These are phyloP conservation scores for Gouania willdenowi DNA, from an alignment of 2,797 vertebrate genomes.

Conservation along the genomic window DNA sequence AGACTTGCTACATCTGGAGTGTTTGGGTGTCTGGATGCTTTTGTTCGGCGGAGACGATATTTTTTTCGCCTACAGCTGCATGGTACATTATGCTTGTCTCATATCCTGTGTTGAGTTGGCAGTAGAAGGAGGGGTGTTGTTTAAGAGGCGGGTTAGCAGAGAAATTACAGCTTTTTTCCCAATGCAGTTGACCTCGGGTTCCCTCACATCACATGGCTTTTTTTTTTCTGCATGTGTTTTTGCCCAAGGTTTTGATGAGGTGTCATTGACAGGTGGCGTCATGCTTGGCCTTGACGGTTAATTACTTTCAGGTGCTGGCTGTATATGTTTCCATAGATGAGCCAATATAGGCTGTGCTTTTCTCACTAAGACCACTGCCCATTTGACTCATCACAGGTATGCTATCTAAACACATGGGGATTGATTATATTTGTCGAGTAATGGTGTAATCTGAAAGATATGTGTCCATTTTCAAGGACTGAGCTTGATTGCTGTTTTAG, in stretches of 20 bases:
- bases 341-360: no score
- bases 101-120: conserved; percentile 54
- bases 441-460: no score
- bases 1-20: conserved; percentile 9
- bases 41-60: conserved; percentile 39
- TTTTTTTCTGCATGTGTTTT: conserved; percentile 8
- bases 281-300: conserved; percentile 30
- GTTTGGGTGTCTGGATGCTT: conserved; percentile 37
- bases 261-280: conserved; percentile 33
- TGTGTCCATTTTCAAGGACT: no score
- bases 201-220: background rate
- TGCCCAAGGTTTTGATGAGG: background rate
- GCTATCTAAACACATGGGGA: no score
- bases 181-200: conserved; percentile 26
- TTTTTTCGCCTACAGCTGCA: conserved; percentile 46
- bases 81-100: conserved; percentile 45
- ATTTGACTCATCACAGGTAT: conserved; percentile 15
- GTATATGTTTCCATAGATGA: conserved; percentile 3
- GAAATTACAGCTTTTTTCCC: conserved; percentile 34
- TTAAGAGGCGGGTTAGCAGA: conserved; percentile 31
- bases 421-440: no score
- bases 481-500: no score
- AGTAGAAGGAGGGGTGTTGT: conserved; percentile 29
- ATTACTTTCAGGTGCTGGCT: conserved; percentile 44
- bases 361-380: conserved; percentile 8